Percentiles rank a stretch among this genome's conserved stretches.
Evolutionary conservation across 2,113 vertebrate species (phyloP).

Genomic region (Myocastor coypus): DNA sequence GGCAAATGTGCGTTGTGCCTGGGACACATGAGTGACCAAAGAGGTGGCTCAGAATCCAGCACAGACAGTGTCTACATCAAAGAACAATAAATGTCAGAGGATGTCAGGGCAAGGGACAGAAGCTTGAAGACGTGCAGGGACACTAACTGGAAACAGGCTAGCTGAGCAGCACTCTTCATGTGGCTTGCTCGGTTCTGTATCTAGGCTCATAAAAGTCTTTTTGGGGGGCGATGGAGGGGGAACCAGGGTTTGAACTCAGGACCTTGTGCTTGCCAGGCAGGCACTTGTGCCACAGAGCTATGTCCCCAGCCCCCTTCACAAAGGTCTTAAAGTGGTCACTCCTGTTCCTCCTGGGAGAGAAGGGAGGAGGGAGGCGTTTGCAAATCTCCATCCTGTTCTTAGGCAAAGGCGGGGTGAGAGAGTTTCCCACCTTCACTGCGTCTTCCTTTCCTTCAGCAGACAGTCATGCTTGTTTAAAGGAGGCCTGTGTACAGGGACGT

Average conservation of each 20-base stretch:
- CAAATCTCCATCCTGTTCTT: neutral
- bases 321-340: neutral
- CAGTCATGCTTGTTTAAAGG: neutral
- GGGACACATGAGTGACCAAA: neutral
- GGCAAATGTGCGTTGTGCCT: neutral
- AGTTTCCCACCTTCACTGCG: neutral
- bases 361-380: neutral
- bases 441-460: neutral
- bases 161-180: neutral
- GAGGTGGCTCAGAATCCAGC: neutral
- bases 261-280: no score
- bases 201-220: neutral
- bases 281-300: no score
- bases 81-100: neutral
- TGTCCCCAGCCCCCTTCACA: no score
- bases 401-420: neutral
- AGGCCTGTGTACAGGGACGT: neutral
- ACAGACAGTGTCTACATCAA: neutral
- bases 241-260: no score
- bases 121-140: neutral
- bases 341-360: neutral
- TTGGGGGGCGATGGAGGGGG: no score
- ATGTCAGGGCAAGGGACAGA: neutral
- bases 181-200: neutral
- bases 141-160: neutral